These are phyloP conservation scores for Hemiprocne comata DNA, from an alignment of 2,113 vertebrate species.

Conservation along the genomic window DNA sequence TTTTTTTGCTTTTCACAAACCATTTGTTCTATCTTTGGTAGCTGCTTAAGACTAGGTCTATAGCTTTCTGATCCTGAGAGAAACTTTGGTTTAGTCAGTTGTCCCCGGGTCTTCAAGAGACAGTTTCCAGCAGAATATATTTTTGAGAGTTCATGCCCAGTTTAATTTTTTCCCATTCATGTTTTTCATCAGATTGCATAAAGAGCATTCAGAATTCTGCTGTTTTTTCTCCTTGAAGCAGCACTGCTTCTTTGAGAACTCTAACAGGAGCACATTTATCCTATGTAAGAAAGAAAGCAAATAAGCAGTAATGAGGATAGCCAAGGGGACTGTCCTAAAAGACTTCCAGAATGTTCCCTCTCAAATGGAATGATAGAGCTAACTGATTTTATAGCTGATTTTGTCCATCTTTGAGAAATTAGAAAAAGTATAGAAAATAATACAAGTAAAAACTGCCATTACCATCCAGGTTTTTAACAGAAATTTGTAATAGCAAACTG, in stretches of 20 bases:
- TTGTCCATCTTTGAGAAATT: neutral
- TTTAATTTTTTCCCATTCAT: neutral
- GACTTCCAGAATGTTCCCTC: neutral
- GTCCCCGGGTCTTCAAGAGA: neutral
- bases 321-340: neutral
- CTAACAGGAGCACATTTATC: neutral
- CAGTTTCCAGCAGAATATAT: neutral
- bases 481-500: neutral
- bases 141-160: neutral
- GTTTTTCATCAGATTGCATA: neutral
- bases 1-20: rapidly evolving
- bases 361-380: neutral
- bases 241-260: neutral
- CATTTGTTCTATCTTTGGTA: neutral
- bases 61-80: neutral
- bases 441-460: neutral
- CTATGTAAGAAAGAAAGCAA: neutral
- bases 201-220: neutral
- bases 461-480: neutral
- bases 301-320: neutral
- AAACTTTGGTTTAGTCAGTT: neutral
- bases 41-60: neutral
- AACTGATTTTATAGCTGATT: neutral
- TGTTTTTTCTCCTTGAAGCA: neutral
- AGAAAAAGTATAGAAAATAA: neutral